Percentiles rank a stretch among this genome's conserved stretches.
Conservation (phyloP, 2,797 vertebrate genomes). For the Anguilla obscura region DNA sequence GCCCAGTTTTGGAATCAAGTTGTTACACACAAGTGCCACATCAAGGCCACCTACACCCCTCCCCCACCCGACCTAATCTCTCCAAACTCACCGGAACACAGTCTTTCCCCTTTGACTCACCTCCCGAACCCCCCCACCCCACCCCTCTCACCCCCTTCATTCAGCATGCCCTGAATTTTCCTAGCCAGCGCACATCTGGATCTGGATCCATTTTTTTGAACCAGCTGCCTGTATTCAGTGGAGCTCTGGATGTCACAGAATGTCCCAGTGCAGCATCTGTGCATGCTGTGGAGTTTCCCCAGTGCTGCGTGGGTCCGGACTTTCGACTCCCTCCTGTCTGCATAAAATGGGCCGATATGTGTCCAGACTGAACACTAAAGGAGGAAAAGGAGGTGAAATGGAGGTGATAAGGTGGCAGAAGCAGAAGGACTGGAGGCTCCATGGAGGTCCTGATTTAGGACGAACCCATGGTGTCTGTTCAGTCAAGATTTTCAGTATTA, state of each 20-base stretch:
- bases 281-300: constrained; percentile 1
- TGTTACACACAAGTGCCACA: not conserved
- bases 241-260: not conserved
- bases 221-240: not conserved
- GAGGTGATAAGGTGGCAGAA: not conserved
- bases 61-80: not conserved
- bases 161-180: not conserved
- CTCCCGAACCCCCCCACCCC: not conserved
- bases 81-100: not conserved
- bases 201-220: not conserved
- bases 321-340: not conserved
- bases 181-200: not conserved
- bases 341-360: not conserved
- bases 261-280: not conserved
- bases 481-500: constrained; percentile 5
- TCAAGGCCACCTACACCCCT: not conserved
- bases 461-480: not conserved
- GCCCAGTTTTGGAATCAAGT: not conserved
- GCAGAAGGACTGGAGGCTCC: not conserved
- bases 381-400: not conserved
- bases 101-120: not conserved
- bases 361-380: not conserved
- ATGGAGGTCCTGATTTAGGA: not conserved
- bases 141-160: not conserved
- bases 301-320: not conserved